Conservation (phyloP, 1,140 invertebrate genomes). For the Apis florea region DNA sequence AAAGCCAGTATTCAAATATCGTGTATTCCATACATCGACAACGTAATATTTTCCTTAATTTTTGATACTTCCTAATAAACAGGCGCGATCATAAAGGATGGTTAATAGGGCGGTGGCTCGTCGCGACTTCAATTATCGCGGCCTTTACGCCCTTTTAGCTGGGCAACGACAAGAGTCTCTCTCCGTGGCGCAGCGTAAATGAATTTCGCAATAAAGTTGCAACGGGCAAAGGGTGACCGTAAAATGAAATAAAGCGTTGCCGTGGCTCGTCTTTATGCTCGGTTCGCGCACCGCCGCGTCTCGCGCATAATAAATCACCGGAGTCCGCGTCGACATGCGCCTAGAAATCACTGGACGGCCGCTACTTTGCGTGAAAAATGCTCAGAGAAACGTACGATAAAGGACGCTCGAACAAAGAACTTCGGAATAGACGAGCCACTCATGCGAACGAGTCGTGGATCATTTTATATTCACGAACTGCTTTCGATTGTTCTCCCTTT, state of each 20-base stretch:
- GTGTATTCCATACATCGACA: background rate
- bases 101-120: background rate
- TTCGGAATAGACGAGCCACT: conserved; percentile 10
- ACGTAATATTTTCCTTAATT: background rate
- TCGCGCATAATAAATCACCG: conserved; percentile 46
- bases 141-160: conserved; percentile 26
- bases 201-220: conserved; percentile 52
- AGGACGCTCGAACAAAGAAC: background rate
- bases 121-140: conserved; percentile 35
- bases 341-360: background rate
- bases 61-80: conserved; percentile 1
- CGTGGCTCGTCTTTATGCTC: conserved; percentile 35
- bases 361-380: conserved; percentile 29
- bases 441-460: background rate
- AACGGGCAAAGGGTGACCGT: conserved; percentile 31
- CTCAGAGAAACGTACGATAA: background rate
- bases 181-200: conserved; percentile 26
- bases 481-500: background rate
- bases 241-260: conserved; percentile 46
- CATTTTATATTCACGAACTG: conserved; percentile 6
- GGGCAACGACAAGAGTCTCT: background rate
- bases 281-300: conserved; percentile 11
- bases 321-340: background rate
- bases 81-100: background rate
- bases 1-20: too few relatives aligned